Evolutionary conservation across 2,888 invertebrate genomes (phyloP).

Genomic region (Apamea monoglypha): DNA sequence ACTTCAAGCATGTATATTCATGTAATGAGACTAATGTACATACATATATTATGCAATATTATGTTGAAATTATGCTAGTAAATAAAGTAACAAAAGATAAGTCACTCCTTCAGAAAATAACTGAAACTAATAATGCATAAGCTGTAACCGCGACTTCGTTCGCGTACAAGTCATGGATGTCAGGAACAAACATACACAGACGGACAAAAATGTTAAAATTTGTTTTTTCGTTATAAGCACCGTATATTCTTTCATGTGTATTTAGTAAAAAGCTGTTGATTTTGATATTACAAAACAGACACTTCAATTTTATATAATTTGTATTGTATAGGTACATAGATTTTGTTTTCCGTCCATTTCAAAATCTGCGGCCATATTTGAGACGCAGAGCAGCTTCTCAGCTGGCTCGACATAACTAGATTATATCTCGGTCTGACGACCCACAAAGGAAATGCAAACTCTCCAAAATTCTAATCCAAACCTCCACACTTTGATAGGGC

Average conservation of each 20-base stretch:
- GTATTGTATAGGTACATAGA: neutral
- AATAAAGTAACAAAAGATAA: neutral
- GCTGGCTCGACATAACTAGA: slow-evolving; percentile 27
- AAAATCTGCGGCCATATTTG: slow-evolving; percentile 6
- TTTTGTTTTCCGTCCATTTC: neutral
- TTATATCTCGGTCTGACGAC: slow-evolving; percentile 27
- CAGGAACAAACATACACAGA: no score
- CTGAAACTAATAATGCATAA: neutral
- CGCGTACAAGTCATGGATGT: no score
- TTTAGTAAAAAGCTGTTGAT: no score
- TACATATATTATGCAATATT: neutral
- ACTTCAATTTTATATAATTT: no score
- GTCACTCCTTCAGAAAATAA: slow-evolving; percentile 2
- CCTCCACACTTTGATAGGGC: slow-evolving; percentile 25
- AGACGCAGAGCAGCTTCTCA: slow-evolving; percentile 16
- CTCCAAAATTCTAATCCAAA: slow-evolving; percentile 41
- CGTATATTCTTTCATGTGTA: no score
- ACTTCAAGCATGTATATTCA: neutral
- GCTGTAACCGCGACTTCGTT: no score
- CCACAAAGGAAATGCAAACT: slow-evolving; percentile 52
- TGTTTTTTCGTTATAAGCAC: no score
- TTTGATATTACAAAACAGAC: no score
- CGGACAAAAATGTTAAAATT: no score
- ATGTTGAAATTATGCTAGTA: neutral
- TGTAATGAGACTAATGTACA: neutral